Percentiles rank a stretch among this genome's conserved stretches.
Evolutionary conservation across 2,797 vertebrate species (phyloP).

Genomic region (Bufotes viridis): DNA sequence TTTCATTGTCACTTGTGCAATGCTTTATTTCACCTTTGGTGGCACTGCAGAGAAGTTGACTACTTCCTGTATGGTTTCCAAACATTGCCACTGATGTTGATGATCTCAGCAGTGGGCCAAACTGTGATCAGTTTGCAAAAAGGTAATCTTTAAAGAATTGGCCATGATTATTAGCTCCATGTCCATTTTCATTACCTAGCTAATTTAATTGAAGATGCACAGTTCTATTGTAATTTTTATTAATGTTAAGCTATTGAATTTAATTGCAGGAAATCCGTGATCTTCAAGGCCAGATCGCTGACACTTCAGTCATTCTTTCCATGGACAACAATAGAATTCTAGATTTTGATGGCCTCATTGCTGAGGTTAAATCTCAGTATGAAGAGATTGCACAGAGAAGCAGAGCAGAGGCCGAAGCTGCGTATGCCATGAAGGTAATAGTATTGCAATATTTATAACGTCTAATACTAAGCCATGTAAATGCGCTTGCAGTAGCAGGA

Average conservation of each 20-base stretch:
- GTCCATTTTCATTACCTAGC: neutral
- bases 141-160: too few species aligned
- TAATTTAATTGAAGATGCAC: neutral
- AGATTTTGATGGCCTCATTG: constrained; percentile 82
- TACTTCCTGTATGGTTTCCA: too few species aligned
- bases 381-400: constrained; percentile 82
- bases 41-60: too few species aligned
- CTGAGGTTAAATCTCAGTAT: constrained; percentile 84
- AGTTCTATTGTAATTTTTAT: neutral
- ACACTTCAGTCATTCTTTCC: constrained; percentile 82
- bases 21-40: too few species aligned
- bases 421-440: constrained; percentile 83
- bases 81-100: too few species aligned
- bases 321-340: constrained; percentile 86
- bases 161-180: too few species aligned
- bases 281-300: constrained; percentile 82
- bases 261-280: constrained; percentile 70
- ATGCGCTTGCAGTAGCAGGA: neutral
- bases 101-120: too few species aligned
- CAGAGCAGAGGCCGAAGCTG: constrained; percentile 80
- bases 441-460: neutral
- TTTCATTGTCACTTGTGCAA: too few species aligned
- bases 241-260: neutral
- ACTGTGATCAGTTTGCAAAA: too few species aligned
- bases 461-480: neutral